Conservation (phyloP, 92 coral and sea anemone genomes). For the Montipora capitata region DNA sequence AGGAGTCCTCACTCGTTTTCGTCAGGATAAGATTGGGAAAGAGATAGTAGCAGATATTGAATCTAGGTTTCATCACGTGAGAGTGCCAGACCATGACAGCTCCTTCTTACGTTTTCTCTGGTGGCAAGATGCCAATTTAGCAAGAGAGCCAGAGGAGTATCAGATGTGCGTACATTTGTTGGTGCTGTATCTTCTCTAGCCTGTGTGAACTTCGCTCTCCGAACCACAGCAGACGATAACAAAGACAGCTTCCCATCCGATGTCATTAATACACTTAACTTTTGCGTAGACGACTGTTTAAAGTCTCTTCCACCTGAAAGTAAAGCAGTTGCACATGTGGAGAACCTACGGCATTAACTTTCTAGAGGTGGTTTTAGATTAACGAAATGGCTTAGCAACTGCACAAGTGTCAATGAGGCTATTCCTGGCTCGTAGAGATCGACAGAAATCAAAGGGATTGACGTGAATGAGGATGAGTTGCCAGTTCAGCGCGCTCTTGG, state of each 20-base stretch:
- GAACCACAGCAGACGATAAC: slow-evolving; percentile 33
- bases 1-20: too few species aligned
- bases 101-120: slow-evolving; percentile 2
- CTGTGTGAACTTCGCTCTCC: slow-evolving; percentile 18
- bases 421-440: slow-evolving; percentile 14
- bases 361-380: slow-evolving; percentile 29
- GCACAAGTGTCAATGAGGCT: slow-evolving; percentile 6
- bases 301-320: background rate
- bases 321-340: background rate
- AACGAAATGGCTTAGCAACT: slow-evolving; percentile 37
- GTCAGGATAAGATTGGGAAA: too few species aligned
- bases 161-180: slow-evolving; percentile 15
- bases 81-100: slow-evolving; percentile 4
- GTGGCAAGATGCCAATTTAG: slow-evolving; percentile 2
- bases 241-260: background rate
- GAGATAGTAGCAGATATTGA: too few species aligned
- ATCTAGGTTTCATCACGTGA: background rate
- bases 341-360: background rate
- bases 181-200: too few species aligned
- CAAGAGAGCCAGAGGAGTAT: background rate
- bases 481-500: slow-evolving; percentile 23
- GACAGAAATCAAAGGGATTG: background rate
- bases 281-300: slow-evolving; percentile 27
- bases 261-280: background rate
- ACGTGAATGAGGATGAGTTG: background rate